Evolutionary conservation across 2,888 invertebrate genomes (phyloP).

Genomic region (Ganaspis brasiliensis): DNA sequence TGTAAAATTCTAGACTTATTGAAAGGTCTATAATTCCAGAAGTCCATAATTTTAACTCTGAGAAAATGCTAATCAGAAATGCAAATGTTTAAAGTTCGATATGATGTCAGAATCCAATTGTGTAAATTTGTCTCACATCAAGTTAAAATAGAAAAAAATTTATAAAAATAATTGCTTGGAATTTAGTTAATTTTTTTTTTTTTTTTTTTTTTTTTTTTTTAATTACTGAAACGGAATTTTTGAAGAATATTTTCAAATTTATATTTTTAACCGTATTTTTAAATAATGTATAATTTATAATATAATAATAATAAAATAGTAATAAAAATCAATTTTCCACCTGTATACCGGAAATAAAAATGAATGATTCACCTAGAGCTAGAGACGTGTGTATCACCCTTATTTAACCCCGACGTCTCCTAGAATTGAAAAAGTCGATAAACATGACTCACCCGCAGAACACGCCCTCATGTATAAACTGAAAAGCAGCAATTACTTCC

Average conservation of each 20-base stretch:
- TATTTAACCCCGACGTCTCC: conserved; percentile 17
- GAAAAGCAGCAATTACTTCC: conserved; percentile 29
- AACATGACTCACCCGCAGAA: conserved; percentile 21
- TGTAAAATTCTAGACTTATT: neutral
- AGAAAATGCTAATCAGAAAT: conserved; percentile 1
- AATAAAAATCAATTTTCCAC: neutral
- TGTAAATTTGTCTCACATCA: neutral
- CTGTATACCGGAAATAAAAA: conserved; percentile 6
- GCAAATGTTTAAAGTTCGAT: conserved; percentile 15
- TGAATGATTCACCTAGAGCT: conserved; percentile 15
- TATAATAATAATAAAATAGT: neutral
- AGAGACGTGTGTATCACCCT: conserved; percentile 1
- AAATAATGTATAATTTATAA: neutral
- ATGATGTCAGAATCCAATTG: conserved; percentile 12
- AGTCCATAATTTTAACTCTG: neutral
- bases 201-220: no score
- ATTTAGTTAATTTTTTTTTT: no score
- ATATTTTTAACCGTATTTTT: no score
- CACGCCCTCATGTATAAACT: conserved; percentile 36
- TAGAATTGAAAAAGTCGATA: conserved; percentile 42
- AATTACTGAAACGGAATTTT: no score
- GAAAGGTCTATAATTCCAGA: conserved; percentile 4
- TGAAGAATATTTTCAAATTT: no score
- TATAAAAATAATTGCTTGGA: neutral
- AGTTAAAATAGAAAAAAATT: neutral